Evolutionary conservation across 2,113 vertebrate species (phyloP).

Genomic region (Pelobates fuscus): DNA sequence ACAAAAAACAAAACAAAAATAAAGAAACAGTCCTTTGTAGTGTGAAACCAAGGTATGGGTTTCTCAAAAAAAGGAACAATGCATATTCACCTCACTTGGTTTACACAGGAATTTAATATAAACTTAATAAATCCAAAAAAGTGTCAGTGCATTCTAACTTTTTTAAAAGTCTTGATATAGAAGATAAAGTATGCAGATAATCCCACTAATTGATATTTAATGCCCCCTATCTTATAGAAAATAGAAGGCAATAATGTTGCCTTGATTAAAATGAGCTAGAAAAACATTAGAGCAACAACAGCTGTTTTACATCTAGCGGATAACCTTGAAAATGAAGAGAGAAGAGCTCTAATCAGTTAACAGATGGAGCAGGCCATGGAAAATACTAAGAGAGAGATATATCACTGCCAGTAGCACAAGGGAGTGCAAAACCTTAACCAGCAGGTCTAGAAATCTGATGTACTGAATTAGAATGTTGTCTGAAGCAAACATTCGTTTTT

Average conservation of each 20-base stretch:
- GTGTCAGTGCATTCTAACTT: too few relatives aligned
- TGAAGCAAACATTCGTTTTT: background rate
- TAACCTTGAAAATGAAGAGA: constrained; percentile 47
- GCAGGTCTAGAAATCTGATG: constrained; percentile 11
- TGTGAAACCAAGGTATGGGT: too few relatives aligned
- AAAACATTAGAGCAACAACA: constrained; percentile 27
- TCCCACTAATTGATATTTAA: constrained; percentile 11
- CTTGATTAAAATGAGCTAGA: constrained; percentile 20
- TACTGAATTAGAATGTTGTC: background rate
- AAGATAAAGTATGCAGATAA: too few relatives aligned
- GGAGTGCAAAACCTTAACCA: constrained; percentile 31
- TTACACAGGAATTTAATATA: too few relatives aligned
- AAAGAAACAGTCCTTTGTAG: too few relatives aligned
- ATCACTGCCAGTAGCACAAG: constrained; percentile 28
- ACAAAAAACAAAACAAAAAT: too few relatives aligned
- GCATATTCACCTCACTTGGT: too few relatives aligned
- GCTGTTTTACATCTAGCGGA: constrained; percentile 40
- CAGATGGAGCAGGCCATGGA: constrained; percentile 37
- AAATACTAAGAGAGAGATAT: constrained; percentile 19
- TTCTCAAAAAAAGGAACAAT: too few relatives aligned
- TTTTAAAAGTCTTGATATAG: too few relatives aligned
- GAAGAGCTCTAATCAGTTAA: constrained; percentile 40
- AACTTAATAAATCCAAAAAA: too few relatives aligned
- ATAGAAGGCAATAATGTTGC: background rate
- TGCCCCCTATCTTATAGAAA: background rate